Conservation (phyloP, 2,797 vertebrate genomes). For the Linurgus olivaceus region DNA sequence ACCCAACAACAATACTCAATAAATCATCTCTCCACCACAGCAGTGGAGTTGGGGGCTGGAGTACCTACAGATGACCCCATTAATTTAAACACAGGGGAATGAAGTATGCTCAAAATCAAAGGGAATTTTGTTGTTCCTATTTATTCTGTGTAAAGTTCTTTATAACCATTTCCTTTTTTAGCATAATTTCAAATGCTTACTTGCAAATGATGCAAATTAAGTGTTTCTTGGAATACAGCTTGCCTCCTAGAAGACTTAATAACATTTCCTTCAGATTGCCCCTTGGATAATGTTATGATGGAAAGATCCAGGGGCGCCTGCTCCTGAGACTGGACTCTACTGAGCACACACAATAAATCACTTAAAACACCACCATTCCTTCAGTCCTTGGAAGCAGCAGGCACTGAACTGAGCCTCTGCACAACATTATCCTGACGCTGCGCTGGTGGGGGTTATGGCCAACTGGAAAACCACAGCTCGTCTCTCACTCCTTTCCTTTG, state of each 20-base stretch:
- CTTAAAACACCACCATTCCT: conserved; percentile 12
- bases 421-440: not conserved
- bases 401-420: conserved; percentile 31
- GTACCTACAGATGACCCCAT: not conserved
- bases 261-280: conserved; percentile 25
- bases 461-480: not conserved
- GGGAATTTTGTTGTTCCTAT: not conserved
- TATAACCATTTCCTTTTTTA: not conserved
- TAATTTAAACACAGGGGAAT: not conserved
- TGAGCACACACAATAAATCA: conserved; percentile 46
- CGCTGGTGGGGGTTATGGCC: not conserved
- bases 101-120: not conserved
- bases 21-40: not conserved
- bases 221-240: conserved; percentile 14
- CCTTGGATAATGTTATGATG: conserved; percentile 43
- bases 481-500: conserved; percentile 2
- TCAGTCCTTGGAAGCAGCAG: conserved; percentile 33
- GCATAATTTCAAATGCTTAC: not conserved
- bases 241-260: conserved; percentile 30
- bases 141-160: not conserved
- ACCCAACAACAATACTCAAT: not conserved
- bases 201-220: conserved; percentile 52
- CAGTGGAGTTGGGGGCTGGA: not conserved
- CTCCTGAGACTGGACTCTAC: not conserved
- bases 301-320: conserved; percentile 25